Percentiles rank a stretch among this genome's conserved stretches.
phyloP scores from a whole-genome alignment of 2,888 invertebrate genomes.

The Maniola hyperantus region DNA sequence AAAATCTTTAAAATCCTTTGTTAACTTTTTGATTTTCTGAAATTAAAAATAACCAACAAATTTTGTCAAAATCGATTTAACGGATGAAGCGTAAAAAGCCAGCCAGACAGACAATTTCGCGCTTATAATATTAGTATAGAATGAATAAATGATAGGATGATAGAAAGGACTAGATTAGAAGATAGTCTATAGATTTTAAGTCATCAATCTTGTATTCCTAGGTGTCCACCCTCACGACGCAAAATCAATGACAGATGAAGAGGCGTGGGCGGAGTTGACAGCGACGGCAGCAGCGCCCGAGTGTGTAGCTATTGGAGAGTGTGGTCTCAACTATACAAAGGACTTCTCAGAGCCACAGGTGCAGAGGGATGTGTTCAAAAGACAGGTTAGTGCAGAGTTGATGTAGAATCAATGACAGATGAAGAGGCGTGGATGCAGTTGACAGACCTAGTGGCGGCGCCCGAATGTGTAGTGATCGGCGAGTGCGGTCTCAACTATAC shows the following conservation, averaged over 20 bases:
- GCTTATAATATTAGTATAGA: no score
- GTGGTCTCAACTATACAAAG: conserved; percentile 96
- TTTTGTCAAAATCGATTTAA: no score
- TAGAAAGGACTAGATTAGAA: no score
- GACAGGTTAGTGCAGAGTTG: conserved; percentile 84
- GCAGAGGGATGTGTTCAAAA: conserved; percentile 93
- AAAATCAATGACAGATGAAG: conserved; percentile 90
- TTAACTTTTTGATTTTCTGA: no score
- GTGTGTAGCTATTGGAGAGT: conserved; percentile 97
- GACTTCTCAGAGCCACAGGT: conserved; percentile 95
- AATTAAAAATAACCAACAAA: no score
- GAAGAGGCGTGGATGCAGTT: conserved; percentile 90
- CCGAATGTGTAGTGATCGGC: conserved; percentile 96
- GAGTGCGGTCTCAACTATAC: conserved; percentile 97
- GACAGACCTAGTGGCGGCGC: conserved; percentile 88
- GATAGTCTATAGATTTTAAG: background rate
- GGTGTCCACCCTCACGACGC: conserved; percentile 97
- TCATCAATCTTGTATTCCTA: conserved; percentile 46
- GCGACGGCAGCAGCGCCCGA: conserved; percentile 91
- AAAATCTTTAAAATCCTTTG: no score
- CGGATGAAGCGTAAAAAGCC: no score
- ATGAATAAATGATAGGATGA: no score
- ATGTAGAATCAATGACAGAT: conserved; percentile 83
- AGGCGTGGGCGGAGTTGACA: conserved; percentile 89
- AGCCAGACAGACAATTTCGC: no score